Evolutionary conservation across 2,113 vertebrate species (phyloP).

Genomic region (Anser brachyrhynchus): DNA sequence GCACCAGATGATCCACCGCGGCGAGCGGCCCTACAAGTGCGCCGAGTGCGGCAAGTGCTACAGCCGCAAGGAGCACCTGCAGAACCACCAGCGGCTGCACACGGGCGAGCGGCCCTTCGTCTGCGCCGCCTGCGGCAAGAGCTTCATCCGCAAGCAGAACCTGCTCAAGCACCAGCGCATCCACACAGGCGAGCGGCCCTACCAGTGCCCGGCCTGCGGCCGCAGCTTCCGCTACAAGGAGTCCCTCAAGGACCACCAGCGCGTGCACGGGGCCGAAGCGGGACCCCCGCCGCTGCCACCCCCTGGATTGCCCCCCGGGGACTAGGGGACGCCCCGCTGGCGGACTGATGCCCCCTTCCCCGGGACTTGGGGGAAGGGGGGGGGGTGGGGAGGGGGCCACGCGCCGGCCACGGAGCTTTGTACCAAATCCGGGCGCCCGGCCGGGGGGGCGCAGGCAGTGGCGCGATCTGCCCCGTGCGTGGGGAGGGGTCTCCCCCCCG

Average conservation of each 20-base stretch:
- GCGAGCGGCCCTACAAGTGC: slow-evolving; percentile 77
- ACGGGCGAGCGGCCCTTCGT: slow-evolving; percentile 81
- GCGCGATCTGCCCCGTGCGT: no score
- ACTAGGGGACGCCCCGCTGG: not conserved
- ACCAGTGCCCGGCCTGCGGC: slow-evolving; percentile 69
- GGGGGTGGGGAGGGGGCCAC: not conserved
- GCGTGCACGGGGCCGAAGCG: slow-evolving; percentile 27
- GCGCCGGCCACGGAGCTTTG: not conserved
- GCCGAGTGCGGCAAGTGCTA: slow-evolving; percentile 82
- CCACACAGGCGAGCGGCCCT: slow-evolving; percentile 77
- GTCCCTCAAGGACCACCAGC: slow-evolving; percentile 68
- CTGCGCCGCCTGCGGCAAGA: slow-evolving; percentile 78
- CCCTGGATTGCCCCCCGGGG: slow-evolving; percentile 7
- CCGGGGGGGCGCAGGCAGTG: no score
- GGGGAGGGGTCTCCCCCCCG: no score
- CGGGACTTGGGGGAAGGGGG: not conserved
- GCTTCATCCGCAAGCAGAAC: slow-evolving; percentile 73
- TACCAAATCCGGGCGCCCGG: not conserved
- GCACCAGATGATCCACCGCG: slow-evolving; percentile 77
- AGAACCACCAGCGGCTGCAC: slow-evolving; percentile 82
- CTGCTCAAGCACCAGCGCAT: slow-evolving; percentile 80
- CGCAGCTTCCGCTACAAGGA: slow-evolving; percentile 73
- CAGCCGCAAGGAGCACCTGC: slow-evolving; percentile 80
- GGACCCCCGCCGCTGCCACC: not conserved
- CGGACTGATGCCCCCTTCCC: not conserved